A percentile compares a stretch with the other conserved stretches of the same genome.
Conservation (phyloP, 2,113 vertebrate genomes). For the Xenopus tropicalis region UCB_Xtro_10.0 CM004447.2:100598501-100599000, state of each 20-base stretch:
- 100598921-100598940: neutral
- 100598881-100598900: slow-evolving; percentile 29
- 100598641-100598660: slow-evolving; percentile 95
- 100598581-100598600: slow-evolving; percentile 95
- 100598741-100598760: slow-evolving; percentile 50
- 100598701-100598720: slow-evolving; percentile 90
- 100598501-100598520: neutral
- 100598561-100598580: slow-evolving; percentile 87
- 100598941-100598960: neutral
- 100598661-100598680: slow-evolving; percentile 90
- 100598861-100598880: neutral
- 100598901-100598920: neutral
- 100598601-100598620: slow-evolving; percentile 89
- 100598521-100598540: neutral
- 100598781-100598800: neutral
- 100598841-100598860: neutral
- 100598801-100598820: slow-evolving; percentile 31
- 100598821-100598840: neutral
- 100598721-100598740: slow-evolving; percentile 85
- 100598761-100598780: neutral
- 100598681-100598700: slow-evolving; percentile 92
- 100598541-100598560: slow-evolving; percentile 85
- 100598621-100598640: slow-evolving; percentile 96
- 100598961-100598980: neutral
- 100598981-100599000: neutral